Conservation (phyloP, 1,140 invertebrate genomes). For the Cryptotermes secundus region DNA sequence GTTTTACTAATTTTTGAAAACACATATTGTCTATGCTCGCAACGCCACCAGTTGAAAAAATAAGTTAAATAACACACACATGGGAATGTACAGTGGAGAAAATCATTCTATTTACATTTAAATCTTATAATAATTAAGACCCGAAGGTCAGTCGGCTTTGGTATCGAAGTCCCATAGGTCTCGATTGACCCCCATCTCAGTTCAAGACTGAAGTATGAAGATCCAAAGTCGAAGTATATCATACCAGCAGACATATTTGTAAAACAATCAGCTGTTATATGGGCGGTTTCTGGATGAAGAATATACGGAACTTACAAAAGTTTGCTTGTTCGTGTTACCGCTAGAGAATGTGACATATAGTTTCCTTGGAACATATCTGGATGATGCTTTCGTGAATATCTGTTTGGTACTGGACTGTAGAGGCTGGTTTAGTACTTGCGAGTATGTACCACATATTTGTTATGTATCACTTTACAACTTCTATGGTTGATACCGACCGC, state of each 20-base stretch:
- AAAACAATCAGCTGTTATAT: background rate
- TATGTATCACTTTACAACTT: no score
- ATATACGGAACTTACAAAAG: no score
- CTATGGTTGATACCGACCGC: no score
- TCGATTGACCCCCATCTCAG: background rate
- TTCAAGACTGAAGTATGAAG: conserved; percentile 1
- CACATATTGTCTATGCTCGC: background rate
- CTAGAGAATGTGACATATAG: background rate
- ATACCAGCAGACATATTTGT: background rate
- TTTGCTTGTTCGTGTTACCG: no score
- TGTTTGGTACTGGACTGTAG: no score
- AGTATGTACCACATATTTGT: no score
- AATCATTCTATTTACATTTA: background rate
- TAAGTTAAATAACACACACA: background rate
- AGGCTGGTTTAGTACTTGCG: no score
- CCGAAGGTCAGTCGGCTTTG: background rate
- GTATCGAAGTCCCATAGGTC: background rate
- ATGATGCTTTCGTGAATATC: background rate
- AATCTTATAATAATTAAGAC: background rate
- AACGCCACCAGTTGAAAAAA: no score
- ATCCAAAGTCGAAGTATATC: background rate
- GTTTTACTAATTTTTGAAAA: background rate
- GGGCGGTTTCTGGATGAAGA: background rate
- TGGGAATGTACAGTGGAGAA: background rate
- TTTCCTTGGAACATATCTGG: background rate